Conservation (phyloP, 37 sponge, comb jelly and placozoan species). For the Eunapius fragilis region DNA sequence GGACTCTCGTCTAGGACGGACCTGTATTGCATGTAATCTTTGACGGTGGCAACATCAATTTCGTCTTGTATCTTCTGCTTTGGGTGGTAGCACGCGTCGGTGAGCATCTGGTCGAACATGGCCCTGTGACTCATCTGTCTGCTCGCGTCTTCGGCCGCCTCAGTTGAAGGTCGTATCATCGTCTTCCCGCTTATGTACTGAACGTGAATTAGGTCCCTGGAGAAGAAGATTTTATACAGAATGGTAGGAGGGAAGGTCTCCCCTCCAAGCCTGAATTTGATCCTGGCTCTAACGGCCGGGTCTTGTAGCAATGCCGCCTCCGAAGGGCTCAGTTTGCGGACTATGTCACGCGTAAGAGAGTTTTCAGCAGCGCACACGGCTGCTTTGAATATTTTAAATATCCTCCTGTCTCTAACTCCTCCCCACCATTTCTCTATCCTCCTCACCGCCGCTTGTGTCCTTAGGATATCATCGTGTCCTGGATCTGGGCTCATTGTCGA, state of each 20-base stretch:
- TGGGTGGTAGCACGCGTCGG: slow-evolving; percentile 80
- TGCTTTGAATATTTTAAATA: slow-evolving; percentile 83
- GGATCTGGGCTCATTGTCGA: no score
- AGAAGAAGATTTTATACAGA: slow-evolving; percentile 90
- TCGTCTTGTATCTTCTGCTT: slow-evolving; percentile 73
- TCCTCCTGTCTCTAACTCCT: slow-evolving; percentile 59
- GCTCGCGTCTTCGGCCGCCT: slow-evolving; percentile 93
- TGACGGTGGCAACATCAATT: slow-evolving; percentile 85
- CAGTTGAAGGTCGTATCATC: slow-evolving; percentile 80
- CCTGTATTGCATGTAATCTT: slow-evolving; percentile 90
- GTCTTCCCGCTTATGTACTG: slow-evolving; percentile 91
- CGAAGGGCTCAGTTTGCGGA: slow-evolving; percentile 79
- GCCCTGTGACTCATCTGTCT: slow-evolving; percentile 87
- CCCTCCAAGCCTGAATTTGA: slow-evolving; percentile 93
- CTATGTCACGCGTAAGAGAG: slow-evolving; percentile 83
- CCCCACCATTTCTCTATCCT: slow-evolving; percentile 88
- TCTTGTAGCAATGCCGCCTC: slow-evolving; percentile 90
- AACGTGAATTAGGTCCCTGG: slow-evolving; percentile 16
- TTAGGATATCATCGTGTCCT: no score
- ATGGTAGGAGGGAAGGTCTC: slow-evolving; percentile 86
- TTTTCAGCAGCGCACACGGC: slow-evolving; percentile 90
- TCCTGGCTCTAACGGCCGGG: slow-evolving; percentile 82
- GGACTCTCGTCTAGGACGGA: slow-evolving; percentile 89
- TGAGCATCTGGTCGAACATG: slow-evolving; percentile 85
- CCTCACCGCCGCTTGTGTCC: slow-evolving; percentile 26